Conservation (phyloP, 2,797 vertebrate genomes). For the Molossus alvarezi region DNA sequence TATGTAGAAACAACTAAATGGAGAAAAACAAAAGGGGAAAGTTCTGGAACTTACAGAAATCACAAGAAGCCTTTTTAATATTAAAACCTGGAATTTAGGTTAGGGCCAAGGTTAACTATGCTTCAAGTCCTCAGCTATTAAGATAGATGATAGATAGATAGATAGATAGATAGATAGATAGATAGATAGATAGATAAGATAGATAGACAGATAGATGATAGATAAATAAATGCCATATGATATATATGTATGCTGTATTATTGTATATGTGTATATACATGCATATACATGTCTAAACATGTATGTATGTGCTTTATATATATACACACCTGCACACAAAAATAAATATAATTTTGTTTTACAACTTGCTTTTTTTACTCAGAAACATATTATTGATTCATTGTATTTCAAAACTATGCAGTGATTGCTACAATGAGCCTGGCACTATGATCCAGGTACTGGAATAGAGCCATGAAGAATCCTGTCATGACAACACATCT, state of each 20-base stretch:
- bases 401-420: constrained; percentile 60
- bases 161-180: no score
- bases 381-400: constrained; percentile 15
- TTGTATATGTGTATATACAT: neutral
- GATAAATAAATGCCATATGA: neutral
- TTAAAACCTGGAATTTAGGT: neutral
- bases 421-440: neutral
- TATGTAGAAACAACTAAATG: neutral
- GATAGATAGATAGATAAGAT: no score
- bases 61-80: neutral
- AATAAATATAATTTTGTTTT: neutral
- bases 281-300: neutral
- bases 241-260: no score
- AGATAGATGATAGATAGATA: neutral
- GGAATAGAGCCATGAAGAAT: neutral
- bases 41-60: neutral
- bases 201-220: no score
- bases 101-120: neutral
- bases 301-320: neutral
- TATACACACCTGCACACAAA: neutral
- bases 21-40: neutral
- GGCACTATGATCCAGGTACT: neutral
- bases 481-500: constrained; percentile 29
- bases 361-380: neutral
- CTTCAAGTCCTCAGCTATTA: neutral